These are phyloP conservation scores for Dexiosoma caninum DNA, from an alignment of 2,888 invertebrate species.

Conservation along the genomic window DNA sequence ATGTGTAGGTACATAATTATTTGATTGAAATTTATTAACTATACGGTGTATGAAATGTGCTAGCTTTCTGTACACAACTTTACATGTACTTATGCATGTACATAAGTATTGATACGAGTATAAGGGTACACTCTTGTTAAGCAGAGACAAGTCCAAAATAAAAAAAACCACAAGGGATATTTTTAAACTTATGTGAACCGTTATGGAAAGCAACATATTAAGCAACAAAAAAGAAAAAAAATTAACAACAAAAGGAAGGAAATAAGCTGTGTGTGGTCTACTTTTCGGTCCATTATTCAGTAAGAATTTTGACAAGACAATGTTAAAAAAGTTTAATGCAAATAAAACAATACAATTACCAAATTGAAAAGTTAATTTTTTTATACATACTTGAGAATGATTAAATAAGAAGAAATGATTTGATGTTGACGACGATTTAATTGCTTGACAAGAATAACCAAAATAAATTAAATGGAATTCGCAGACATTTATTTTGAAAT, in stretches of 20 bases:
- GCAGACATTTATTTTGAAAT: not conserved
- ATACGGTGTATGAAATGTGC: no score
- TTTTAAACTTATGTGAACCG: slow-evolving; percentile 11
- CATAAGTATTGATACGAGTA: no score
- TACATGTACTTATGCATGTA: no score
- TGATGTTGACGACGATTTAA: not conserved
- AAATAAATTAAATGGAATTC: slow-evolving; percentile 16
- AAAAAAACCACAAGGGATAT: not conserved
- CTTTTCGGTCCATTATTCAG: not conserved
- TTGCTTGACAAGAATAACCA: slow-evolving; percentile 18
- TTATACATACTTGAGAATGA: not conserved
- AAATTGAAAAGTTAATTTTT: not conserved
- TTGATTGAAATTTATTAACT: no score
- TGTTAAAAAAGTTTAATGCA: not conserved
- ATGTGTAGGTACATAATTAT: no score
- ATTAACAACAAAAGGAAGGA: not conserved
- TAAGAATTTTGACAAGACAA: slow-evolving; percentile 8
- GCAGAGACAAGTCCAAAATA: not conserved
- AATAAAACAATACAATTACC: slow-evolving; percentile 2
- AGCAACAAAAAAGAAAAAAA: not conserved
- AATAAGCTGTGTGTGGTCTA: slow-evolving; percentile 27
- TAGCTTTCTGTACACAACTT: no score
- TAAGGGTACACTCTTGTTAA: not conserved
- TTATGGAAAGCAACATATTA: slow-evolving; percentile 9
- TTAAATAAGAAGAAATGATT: not conserved